Evolutionary conservation across 37 sponge, comb jelly and placozoan species (phyloP).

Genomic region (Axinella damicornis): DNA sequence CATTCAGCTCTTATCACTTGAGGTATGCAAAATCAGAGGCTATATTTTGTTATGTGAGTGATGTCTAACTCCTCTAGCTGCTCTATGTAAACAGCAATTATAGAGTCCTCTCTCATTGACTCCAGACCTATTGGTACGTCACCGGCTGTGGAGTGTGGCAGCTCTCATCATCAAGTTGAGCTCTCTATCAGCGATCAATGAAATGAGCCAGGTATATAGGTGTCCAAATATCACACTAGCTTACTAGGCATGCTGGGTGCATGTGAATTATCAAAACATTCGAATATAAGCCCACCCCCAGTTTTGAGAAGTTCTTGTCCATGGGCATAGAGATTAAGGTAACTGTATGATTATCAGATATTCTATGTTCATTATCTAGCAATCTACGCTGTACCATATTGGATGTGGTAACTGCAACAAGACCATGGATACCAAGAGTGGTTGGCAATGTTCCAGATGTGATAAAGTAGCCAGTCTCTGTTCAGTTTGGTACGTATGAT

Average conservation of each 20-base stretch:
- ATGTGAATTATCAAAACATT: too few relatives aligned
- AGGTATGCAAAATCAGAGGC: too few relatives aligned
- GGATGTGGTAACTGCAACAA: constrained; percentile 76
- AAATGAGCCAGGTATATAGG: constrained; percentile 55
- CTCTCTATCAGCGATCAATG: constrained; percentile 52
- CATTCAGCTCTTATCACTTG: too few relatives aligned
- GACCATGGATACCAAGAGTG: constrained; percentile 31
- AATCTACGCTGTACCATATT: constrained; percentile 53
- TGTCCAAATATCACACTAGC: too few relatives aligned
- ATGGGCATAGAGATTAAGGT: too few relatives aligned
- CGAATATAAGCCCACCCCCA: too few relatives aligned
- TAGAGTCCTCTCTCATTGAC: background rate
- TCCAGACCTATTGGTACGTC: constrained; percentile 64
- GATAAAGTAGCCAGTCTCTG: constrained; percentile 56
- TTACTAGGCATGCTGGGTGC: too few relatives aligned
- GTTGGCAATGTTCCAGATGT: constrained; percentile 77
- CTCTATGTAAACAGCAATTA: too few relatives aligned
- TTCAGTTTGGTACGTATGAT: constrained; percentile 74
- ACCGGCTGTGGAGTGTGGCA: constrained; percentile 59
- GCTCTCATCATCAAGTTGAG: constrained; percentile 74
- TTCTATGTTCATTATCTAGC: background rate
- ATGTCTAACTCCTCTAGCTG: too few relatives aligned
- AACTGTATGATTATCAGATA: too few relatives aligned
- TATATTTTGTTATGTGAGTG: too few relatives aligned
- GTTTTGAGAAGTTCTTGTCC: too few relatives aligned